These are phyloP conservation scores for Achatina immaculata DNA, from an alignment of 1,140 invertebrate genomes.

Conservation along the genomic window DNA sequence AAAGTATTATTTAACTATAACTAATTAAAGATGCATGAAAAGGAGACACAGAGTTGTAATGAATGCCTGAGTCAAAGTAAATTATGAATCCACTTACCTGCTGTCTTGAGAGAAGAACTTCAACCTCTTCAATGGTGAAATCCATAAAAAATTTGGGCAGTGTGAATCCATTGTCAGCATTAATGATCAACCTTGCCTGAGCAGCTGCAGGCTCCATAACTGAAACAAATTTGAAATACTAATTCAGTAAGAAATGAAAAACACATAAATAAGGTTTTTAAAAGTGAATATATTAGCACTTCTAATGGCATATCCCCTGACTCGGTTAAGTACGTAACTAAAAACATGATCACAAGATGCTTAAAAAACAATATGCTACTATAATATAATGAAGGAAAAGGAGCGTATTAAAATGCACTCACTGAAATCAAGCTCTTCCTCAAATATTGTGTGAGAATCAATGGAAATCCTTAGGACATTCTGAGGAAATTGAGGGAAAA, in stretches of 20 bases:
- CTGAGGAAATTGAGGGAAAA: conserved; percentile 44
- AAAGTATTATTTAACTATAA: no score
- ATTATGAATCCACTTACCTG: no score
- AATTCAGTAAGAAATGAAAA: no score
- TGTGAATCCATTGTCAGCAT: conserved; percentile 79
- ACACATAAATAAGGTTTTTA: no score
- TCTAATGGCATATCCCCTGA: not conserved
- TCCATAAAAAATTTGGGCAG: conserved; percentile 81
- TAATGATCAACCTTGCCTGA: conserved; percentile 86
- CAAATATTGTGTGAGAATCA: conserved; percentile 83
- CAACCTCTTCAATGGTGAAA: conserved; percentile 83
- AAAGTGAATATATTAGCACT: not conserved
- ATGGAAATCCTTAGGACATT: conserved; percentile 80
- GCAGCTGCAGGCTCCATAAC: conserved; percentile 79
- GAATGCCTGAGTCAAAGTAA: no score
- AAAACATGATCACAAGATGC: no score
- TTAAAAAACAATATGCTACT: no score
- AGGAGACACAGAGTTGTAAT: no score
- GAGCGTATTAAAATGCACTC: conserved; percentile 70
- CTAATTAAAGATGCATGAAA: no score
- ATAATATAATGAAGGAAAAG: no score
- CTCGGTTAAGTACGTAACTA: no score
- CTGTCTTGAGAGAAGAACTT: conserved; percentile 79
- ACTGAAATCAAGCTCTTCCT: conserved; percentile 83
- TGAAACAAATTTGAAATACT: no score